phyloP scores from a whole-genome alignment of 1,140 invertebrate species.

The Polypedilum vanderplanki region DNA sequence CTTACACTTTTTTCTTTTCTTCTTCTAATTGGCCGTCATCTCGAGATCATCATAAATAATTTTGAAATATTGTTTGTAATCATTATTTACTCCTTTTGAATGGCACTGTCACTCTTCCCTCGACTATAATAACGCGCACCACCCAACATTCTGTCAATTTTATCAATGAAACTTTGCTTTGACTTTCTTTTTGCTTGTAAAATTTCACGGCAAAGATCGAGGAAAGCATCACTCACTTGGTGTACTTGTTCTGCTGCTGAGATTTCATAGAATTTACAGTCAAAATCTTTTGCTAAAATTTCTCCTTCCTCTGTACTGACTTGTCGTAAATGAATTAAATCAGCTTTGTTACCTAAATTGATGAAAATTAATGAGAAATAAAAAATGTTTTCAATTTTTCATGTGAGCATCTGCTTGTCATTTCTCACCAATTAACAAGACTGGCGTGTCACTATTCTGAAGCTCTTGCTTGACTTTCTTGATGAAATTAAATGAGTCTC shows the following conservation, averaged over 20 bases:
- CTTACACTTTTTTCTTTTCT: not conserved
- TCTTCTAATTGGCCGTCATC: not conserved
- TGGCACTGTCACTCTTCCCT: conserved; percentile 76
- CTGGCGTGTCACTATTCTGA: conserved; percentile 58
- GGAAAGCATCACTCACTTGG: conserved; percentile 73
- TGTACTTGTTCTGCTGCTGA: conserved; percentile 78
- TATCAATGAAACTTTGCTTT: conserved; percentile 70
- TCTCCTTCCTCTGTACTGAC: conserved; percentile 82
- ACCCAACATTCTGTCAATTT: conserved; percentile 69
- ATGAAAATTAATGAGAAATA: not conserved
- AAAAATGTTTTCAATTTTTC: not conserved
- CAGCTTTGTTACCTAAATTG: conserved; percentile 77
- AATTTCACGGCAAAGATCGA: conserved; percentile 75
- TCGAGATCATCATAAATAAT: conserved; percentile 4
- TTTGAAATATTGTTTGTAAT: not conserved
- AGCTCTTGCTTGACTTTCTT: conserved; percentile 65
- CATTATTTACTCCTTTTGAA: conserved; percentile 64
- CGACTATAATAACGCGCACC: conserved; percentile 61
- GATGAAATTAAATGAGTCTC: conserved; percentile 77
- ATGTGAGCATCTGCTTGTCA: conserved; percentile 35
- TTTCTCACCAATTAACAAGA: conserved; percentile 49
- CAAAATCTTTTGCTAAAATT: conserved; percentile 77
- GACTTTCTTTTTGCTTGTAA: conserved; percentile 66
- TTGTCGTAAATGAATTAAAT: conserved; percentile 86
- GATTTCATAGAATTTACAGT: conserved; percentile 83